Evolutionary conservation across 1,140 invertebrate species (phyloP).

Genomic region (Thaumatotibia leucotreta): DNA sequence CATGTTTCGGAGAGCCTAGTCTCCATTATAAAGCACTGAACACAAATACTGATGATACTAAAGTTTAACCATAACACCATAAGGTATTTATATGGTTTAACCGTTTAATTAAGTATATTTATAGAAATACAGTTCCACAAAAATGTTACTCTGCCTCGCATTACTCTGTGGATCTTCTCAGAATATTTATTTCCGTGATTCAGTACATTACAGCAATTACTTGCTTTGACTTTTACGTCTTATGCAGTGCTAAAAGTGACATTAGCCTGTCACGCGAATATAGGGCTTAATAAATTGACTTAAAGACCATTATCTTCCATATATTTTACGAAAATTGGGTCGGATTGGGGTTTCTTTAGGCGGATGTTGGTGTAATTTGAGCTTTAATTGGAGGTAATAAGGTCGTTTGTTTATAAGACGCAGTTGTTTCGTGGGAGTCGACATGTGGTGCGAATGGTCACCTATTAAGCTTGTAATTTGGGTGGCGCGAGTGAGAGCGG

Average conservation of each 20-base stretch:
- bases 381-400: constrained; percentile 21
- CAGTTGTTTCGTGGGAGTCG: constrained; percentile 22
- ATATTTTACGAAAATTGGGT: constrained; percentile 47
- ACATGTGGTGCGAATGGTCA: constrained; percentile 37
- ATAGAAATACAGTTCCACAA: too few relatives aligned
- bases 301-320: constrained; percentile 21
- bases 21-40: too few relatives aligned
- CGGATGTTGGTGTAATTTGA: constrained; percentile 15
- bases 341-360: constrained; percentile 25
- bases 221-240: not conserved
- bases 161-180: not conserved
- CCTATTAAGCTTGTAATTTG: constrained; percentile 15
- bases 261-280: not conserved
- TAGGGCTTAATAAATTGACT: constrained; percentile 2
- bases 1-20: too few relatives aligned
- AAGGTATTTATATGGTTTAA: too few relatives aligned
- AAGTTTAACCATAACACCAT: too few relatives aligned
- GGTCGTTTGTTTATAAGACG: constrained; percentile 5
- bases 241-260: not conserved
- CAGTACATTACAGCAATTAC: not conserved
- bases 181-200: not conserved
- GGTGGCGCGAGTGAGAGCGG: constrained; percentile 23
- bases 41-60: too few relatives aligned
- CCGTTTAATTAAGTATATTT: too few relatives aligned
- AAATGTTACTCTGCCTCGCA: not conserved